phyloP scores from a whole-genome alignment of 2,888 invertebrate species.

The Tupiocoris notatus region DNA sequence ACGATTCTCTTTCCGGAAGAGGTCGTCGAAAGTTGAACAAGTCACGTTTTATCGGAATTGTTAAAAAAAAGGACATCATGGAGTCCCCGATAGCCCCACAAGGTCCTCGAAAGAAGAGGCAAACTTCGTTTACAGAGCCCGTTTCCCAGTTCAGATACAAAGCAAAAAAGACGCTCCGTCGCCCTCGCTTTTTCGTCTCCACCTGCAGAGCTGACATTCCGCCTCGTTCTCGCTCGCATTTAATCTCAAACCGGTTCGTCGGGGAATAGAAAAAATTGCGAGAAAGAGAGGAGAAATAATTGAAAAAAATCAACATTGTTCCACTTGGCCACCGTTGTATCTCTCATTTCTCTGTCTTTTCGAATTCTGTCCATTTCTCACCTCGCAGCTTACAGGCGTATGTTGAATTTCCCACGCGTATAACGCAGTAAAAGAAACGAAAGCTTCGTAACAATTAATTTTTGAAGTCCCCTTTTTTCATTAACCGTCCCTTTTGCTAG shows the following conservation, averaged over 20 bases:
- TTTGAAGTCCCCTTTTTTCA: neutral
- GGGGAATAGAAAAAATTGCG: too few relatives aligned
- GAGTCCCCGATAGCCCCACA: neutral
- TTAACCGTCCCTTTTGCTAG: neutral
- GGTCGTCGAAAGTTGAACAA: neutral
- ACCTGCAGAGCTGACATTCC: neutral
- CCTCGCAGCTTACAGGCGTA: neutral
- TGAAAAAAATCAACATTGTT: constrained; percentile 27
- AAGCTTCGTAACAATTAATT: constrained; percentile 1
- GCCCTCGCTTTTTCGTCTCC: constrained; percentile 19
- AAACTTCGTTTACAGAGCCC: constrained; percentile 12
- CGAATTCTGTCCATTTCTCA: neutral
- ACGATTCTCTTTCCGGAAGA: neutral
- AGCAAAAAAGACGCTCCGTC: neutral
- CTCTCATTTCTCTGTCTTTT: neutral
- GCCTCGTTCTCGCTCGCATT: constrained; percentile 18
- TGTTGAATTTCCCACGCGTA: constrained; percentile 27
- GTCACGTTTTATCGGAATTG: neutral
- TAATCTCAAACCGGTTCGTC: constrained; percentile 32
- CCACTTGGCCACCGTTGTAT: neutral
- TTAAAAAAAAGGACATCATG: neutral
- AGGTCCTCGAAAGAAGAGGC: neutral
- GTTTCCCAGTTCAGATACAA: neutral
- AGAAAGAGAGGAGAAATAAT: neutral
- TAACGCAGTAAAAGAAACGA: neutral